These are phyloP conservation scores for Chaetogeoica ovagalla DNA, from an alignment of 2,888 invertebrate genomes.

Conservation along the genomic window DNA sequence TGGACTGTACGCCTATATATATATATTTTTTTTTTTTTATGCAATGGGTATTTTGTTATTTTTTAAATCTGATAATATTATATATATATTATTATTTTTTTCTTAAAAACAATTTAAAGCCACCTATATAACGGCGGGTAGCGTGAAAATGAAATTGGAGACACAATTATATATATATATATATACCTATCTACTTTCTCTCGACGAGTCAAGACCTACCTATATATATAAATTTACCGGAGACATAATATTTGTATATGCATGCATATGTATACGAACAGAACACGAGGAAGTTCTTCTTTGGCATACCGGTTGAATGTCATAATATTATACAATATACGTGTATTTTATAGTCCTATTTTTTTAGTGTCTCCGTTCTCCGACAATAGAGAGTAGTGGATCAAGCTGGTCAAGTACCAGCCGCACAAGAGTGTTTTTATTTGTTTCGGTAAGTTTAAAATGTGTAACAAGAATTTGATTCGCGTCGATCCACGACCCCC, in stretches of 20 bases:
- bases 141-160: constrained; percentile 46
- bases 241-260: constrained; percentile 20
- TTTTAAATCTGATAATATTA: constrained; percentile 5
- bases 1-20: neutral
- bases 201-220: constrained; percentile 23
- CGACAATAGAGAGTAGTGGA: neutral
- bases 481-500: no score
- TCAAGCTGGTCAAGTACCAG: neutral
- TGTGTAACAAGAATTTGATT: no score
- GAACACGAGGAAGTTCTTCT: constrained; percentile 29
- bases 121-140: neutral
- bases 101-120: constrained; percentile 19
- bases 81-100: neutral
- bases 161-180: constrained; percentile 27
- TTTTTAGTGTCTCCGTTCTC: neutral
- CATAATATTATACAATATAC: constrained; percentile 22
- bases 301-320: constrained; percentile 30
- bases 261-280: no score
- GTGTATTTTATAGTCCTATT: neutral
- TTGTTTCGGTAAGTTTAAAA: no score
- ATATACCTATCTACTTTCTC: constrained; percentile 41
- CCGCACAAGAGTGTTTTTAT: neutral
- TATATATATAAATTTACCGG: constrained; percentile 1
- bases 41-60: constrained; percentile 5
- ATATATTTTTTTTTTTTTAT: no score